phyloP scores from a whole-genome alignment of 2,797 vertebrate genomes.

The Rhincodon typus region DNA sequence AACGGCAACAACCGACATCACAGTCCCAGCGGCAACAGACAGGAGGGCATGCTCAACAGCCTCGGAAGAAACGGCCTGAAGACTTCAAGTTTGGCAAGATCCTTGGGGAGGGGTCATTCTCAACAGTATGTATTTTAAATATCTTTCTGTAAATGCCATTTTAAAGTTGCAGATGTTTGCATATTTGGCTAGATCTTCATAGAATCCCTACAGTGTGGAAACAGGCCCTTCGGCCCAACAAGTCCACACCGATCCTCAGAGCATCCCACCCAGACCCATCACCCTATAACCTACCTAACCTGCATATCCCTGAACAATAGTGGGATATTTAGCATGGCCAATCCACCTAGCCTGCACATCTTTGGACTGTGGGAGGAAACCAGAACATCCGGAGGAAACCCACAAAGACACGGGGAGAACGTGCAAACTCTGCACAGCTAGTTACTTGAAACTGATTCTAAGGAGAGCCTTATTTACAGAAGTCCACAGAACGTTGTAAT shows the following conservation, averaged over 20 bases:
- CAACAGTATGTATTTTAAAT: constrained; percentile 69
- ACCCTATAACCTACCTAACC: no score
- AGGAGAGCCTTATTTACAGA: not conserved
- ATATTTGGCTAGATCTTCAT: not conserved
- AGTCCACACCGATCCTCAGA: no score
- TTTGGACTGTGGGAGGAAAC: no score
- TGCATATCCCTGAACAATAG: no score
- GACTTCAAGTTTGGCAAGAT: constrained; percentile 98
- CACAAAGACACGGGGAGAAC: no score
- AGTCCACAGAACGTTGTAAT: not conserved
- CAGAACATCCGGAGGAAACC: no score
- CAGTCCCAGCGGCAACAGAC: constrained; percentile 46
- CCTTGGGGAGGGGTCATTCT: constrained; percentile 96
- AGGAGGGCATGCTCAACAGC: constrained; percentile 66
- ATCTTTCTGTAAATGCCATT: not conserved
- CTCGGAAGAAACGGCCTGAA: constrained; percentile 91
- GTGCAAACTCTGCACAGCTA: not conserved
- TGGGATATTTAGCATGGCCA: no score
- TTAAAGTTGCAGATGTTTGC: not conserved
- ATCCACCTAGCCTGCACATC: no score
- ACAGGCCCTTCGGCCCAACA: no score
- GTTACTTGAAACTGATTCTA: not conserved
- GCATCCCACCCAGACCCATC: no score
- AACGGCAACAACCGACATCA: constrained; percentile 5
- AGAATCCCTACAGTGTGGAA: no score